Evolutionary conservation across 2,113 vertebrate species (phyloP).

Genomic region (Tragelaphus imberbis): DNA sequence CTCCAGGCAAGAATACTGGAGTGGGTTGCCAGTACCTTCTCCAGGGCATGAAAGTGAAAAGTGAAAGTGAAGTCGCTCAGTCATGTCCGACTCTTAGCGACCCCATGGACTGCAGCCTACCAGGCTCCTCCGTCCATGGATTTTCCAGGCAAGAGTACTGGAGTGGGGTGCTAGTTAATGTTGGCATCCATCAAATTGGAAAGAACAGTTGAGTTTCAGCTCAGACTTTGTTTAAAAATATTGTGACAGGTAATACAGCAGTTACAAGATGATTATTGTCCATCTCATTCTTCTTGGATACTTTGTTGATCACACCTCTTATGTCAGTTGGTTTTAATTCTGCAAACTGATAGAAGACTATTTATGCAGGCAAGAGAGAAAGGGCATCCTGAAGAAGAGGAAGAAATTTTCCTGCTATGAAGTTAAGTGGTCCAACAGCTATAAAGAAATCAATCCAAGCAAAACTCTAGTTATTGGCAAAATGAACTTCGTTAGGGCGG

Average conservation of each 20-base stretch:
- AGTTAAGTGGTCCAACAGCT: conserved; percentile 43
- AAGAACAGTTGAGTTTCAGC: background rate
- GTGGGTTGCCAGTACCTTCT: too few relatives aligned
- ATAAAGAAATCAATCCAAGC: conserved; percentile 45
- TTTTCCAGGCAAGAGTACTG: too few relatives aligned
- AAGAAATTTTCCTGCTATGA: conserved; percentile 38
- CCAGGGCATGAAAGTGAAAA: too few relatives aligned
- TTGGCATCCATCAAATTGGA: background rate
- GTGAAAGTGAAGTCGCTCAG: too few relatives aligned
- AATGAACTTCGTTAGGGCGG: background rate
- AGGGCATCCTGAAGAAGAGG: background rate
- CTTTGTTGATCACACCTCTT: background rate
- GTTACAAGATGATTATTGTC: background rate
- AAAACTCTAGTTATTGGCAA: conserved; percentile 33
- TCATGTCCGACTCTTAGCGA: too few relatives aligned
- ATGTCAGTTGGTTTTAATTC: background rate
- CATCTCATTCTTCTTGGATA: background rate
- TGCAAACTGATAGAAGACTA: background rate
- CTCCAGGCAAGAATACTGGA: too few relatives aligned
- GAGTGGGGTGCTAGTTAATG: too few relatives aligned
- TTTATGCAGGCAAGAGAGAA: conserved; percentile 12
- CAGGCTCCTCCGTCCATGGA: too few relatives aligned
- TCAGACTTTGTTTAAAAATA: background rate
- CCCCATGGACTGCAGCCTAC: too few relatives aligned
- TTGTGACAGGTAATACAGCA: background rate